Percentiles rank a stretch among this genome's conserved stretches.
These are phyloP conservation scores for Tetrapedia diversipes DNA, from an alignment of 2,888 invertebrate genomes.

Conservation along the genomic window DNA sequence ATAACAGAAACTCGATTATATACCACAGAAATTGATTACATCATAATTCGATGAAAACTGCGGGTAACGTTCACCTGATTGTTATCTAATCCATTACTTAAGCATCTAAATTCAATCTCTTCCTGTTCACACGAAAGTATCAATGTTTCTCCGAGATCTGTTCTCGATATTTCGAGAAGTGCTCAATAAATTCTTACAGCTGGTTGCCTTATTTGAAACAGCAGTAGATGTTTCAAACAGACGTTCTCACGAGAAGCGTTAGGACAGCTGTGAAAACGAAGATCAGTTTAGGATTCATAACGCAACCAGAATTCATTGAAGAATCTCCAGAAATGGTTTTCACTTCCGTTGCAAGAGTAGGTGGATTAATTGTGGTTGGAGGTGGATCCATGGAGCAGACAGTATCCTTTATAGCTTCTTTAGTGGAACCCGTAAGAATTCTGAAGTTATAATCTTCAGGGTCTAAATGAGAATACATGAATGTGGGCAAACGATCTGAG, in stretches of 20 bases:
- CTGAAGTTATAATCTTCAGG: constrained; percentile 88
- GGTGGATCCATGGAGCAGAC: constrained; percentile 83
- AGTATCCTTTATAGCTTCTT: constrained; percentile 89
- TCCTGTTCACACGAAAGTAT: constrained; percentile 14
- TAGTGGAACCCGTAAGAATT: constrained; percentile 87
- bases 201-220: not conserved
- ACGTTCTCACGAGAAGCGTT: constrained; percentile 15
- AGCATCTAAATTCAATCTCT: not conserved
- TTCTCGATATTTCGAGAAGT: not conserved
- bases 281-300: not conserved
- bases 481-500: constrained; percentile 89
- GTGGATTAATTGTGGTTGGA: constrained; percentile 4
- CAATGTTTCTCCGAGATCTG: not conserved
- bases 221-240: constrained; percentile 38
- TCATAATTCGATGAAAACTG: constrained; percentile 25
- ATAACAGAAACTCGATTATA: not conserved
- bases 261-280: not conserved
- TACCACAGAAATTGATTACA: not conserved
- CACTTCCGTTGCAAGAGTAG: not conserved
- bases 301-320: not conserved
- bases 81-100: constrained; percentile 19
- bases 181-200: not conserved
- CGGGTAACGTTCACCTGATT: not conserved
- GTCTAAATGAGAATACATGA: constrained; percentile 87
- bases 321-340: not conserved